Base-by-base conservation (phyloP, 1,140 invertebrate genomes). In the Trichogramma pretiosum region DNA sequence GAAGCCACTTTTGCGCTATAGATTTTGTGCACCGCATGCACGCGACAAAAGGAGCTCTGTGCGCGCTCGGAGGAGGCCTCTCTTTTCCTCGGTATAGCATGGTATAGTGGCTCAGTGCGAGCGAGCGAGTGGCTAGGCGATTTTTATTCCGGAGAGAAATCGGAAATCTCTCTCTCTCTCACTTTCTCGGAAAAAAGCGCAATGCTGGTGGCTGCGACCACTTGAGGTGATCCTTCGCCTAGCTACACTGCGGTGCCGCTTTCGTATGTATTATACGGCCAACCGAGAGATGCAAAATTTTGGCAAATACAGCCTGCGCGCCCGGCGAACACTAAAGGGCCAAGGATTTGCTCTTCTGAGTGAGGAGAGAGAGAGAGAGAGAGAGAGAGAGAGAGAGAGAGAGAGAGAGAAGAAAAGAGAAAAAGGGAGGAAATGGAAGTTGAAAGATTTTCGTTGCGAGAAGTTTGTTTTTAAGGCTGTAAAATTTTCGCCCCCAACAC, bases 201-300 rank as follows among this genome's bases (percentile, higher is more conserved):
- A 48, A 41, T 32, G 38, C 22, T 36, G n/a, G n/a, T n/a, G n/a
- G n/a, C n/a, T n/a, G n/a, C n/a, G n/a, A n/a, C n/a, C n/a, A n/a
- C n/a, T n/a, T n/a, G n/a, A n/a, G n/a, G n/a, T n/a, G n/a, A n/a
- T n/a, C n/a, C n/a, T n/a, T n/a, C n/a, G n/a, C n/a, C n/a, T n/a
- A n/a, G n/a, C n/a, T n/a, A n/a, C n/a, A n/a, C 39, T 21, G 33
- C 45, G 17, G 16, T 11, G 17, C 16, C 43, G 23, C 23, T 5
- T 10, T 21, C 36, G 36, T 38, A 9, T 21, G 9, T 19, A 8
- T 24, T 16, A 17, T 34, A 14, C 34, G 34, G 35, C 34, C 23
- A 39, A n/a, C 10, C 24, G 50, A 40, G 43, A 54, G 46, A 57
- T 54, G 51, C 52, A 54, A 52, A 57, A 52, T 52, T 49, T 49